Evolutionary conservation across 2,797 vertebrate species (phyloP).

Genomic region (Sebastes umbrosus): DNA sequence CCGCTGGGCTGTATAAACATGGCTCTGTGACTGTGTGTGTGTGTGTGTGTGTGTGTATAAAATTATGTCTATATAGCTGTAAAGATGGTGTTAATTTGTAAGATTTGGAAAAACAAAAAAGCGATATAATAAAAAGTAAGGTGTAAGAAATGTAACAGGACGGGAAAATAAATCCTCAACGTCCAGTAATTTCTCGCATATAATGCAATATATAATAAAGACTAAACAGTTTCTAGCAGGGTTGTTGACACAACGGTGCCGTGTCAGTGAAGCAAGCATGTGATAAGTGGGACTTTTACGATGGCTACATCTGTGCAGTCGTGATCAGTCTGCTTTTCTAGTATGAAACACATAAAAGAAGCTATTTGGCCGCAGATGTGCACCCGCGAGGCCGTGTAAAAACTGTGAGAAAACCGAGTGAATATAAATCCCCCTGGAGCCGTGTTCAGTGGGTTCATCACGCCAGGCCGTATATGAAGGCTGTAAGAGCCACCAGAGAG

Average conservation of each 20-base stretch:
- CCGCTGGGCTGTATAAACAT: constrained; percentile 67
- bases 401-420: constrained; percentile 41
- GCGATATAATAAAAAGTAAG: not conserved
- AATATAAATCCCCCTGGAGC: constrained; percentile 12
- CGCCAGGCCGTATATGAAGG: constrained; percentile 12
- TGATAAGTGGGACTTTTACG: constrained; percentile 47
- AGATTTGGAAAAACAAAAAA: constrained; percentile 1
- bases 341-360: constrained; percentile 53
- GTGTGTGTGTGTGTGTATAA: not conserved
- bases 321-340: constrained; percentile 39
- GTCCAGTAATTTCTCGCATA: not conserved
- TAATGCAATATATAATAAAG: not conserved
- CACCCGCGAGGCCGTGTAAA: constrained; percentile 30
- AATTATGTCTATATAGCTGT: not conserved
- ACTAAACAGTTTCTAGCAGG: not conserved
- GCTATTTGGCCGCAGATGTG: constrained; percentile 16
- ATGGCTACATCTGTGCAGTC: constrained; percentile 38
- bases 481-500: constrained; percentile 58
- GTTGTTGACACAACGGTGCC: not conserved
- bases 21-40: constrained; percentile 8
- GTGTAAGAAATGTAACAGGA: not conserved
- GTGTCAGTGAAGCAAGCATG: constrained; percentile 14
- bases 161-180: not conserved
- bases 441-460: not conserved
- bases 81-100: constrained; percentile 5